Base-by-base conservation (phyloP, 2,888 invertebrate genomes). In the Onchidella celtica region DNA sequence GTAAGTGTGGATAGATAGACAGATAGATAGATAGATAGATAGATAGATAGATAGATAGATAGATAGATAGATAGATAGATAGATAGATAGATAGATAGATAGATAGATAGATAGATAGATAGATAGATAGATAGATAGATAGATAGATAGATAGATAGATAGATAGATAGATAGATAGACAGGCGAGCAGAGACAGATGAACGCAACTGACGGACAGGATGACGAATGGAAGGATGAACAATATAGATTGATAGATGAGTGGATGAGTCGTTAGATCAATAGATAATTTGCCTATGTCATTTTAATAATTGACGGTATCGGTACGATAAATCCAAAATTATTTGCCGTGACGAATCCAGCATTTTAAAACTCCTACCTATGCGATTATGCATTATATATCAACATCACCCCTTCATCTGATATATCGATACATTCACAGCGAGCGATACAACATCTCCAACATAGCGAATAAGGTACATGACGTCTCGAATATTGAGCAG, bases 391-490 rank as follows among this genome's bases (percentile, higher is more conserved):
- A n/a, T n/a, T n/a, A n/a, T n/a, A n/a, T n/a, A n/a, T n/a, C n/a
- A n/a, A n/a, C n/a, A n/a, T n/a, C n/a, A n/a, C n/a, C n/a, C n/a
- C n/a, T n/a, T n/a, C n/a, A n/a, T n/a, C n/a, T n/a, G n/a, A n/a
- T n/a, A n/a, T n/a, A n/a, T n/a, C n/a, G n/a, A n/a, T n/a, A n/a
- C n/a, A n/a, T n/a, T n/a, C n/a, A n/a, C 32, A 65, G 55, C 27
- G 57, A 76, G 1, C 47, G 36, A 6, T 76, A 76, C 47, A 77
- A 77, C 38, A 69, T 77, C 59, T 57, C 34, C 59, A 77, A 68
- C 68, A 24, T 40, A 0, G 59, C 69, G 11, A 63, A 40, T 40
- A 70, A 70, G 32, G 38, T n/a, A 2, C 4, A 32, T 9, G 3
- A 29, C 3, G 47, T 32, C 0, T 38, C 61, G 0, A 72, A 79